Conservation (phyloP, 2,113 vertebrate species). For the Centropus unirufus region DNA sequence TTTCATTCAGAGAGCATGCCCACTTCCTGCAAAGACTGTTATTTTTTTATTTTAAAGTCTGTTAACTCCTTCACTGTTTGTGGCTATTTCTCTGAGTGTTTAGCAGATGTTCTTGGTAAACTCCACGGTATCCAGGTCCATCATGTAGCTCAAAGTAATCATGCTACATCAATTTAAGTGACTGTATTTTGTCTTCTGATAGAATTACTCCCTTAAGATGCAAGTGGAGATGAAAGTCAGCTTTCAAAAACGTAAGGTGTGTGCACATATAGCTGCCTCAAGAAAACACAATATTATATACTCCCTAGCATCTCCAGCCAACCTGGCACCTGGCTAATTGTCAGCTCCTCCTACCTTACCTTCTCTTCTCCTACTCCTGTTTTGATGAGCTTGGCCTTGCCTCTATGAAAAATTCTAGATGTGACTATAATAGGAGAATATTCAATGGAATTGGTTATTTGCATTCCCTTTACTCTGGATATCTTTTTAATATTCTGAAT, state of each 20-base stretch:
- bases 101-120: background rate
- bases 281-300: accelerated
- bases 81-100: background rate
- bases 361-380: background rate
- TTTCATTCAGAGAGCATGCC: background rate
- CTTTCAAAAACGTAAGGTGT: background rate
- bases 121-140: background rate
- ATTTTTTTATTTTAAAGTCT: too few relatives aligned
- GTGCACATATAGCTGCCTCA: accelerated
- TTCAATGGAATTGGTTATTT: background rate
- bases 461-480: constrained; percentile 2
- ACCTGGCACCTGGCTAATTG: background rate
- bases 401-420: background rate
- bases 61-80: background rate
- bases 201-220: background rate
- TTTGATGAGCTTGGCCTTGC: background rate
- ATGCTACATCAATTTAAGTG: background rate
- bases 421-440: background rate
- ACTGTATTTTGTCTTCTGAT: background rate
- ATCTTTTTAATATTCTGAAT: constrained; percentile 16
- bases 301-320: background rate
- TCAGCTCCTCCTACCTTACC: background rate
- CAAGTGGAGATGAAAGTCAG: background rate
- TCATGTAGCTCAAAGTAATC: background rate
- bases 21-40: background rate